These are phyloP conservation scores for Propsilocerus akamusi DNA, from an alignment of 1,140 invertebrate species.

Conservation along the genomic window DNA sequence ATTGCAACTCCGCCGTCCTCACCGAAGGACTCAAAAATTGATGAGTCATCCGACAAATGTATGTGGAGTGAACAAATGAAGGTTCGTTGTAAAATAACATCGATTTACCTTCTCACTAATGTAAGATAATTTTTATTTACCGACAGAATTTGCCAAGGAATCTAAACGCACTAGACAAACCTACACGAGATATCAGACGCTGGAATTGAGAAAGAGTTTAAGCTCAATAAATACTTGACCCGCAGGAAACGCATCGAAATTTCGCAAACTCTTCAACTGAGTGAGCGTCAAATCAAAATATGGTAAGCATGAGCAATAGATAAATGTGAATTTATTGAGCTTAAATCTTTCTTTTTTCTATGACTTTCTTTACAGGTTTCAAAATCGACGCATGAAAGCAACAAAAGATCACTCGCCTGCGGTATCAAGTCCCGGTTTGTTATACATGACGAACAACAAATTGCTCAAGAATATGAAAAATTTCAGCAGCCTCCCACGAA, in stretches of 20 bases:
- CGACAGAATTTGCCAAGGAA: conserved; percentile 21
- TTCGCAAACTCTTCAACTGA: conserved; percentile 54
- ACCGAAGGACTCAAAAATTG: conserved; percentile 15
- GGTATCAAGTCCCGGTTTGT: conserved; percentile 3
- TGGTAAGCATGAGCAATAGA: conserved; percentile 35
- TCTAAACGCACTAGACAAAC: conserved; percentile 67
- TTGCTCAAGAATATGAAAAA: neutral
- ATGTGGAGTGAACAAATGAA: conserved; percentile 9
- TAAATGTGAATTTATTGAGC: too few species aligned
- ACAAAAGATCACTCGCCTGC: conserved; percentile 37
- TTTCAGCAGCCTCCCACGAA: neutral
- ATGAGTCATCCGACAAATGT: conserved; percentile 15
- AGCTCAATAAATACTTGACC: conserved; percentile 76
- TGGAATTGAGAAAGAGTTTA: conserved; percentile 86
- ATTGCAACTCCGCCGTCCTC: conserved; percentile 23
- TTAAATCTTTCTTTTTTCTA: neutral
- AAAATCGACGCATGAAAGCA: conserved; percentile 71
- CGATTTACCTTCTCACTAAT: too few species aligned
- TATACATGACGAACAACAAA: conserved; percentile 1
- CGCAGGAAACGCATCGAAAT: conserved; percentile 67
- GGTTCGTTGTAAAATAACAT: too few species aligned
- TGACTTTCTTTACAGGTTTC: conserved; percentile 30
- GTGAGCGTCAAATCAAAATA: conserved; percentile 84
- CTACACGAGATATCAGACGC: conserved; percentile 74
- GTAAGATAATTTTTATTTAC: conserved; percentile 9